These are phyloP conservation scores for Limnephilus rhombicus DNA, from an alignment of 2,888 invertebrate species.

Conservation along the genomic window DNA sequence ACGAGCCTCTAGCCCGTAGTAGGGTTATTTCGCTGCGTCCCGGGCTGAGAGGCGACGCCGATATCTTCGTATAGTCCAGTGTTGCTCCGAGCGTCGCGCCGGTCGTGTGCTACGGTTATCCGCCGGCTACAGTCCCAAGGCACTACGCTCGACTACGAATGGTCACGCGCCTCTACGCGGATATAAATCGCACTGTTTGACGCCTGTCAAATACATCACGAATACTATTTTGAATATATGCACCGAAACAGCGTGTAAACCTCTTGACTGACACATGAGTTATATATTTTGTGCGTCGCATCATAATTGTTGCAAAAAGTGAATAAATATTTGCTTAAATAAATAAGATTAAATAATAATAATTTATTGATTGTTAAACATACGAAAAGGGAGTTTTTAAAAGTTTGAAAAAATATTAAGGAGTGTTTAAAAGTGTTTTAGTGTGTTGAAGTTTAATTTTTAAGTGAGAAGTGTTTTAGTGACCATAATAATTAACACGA, in stretches of 20 bases:
- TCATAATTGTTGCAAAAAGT: not conserved
- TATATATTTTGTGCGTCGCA: not conserved
- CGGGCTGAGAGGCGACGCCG: conserved; percentile 53
- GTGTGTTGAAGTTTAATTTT: not conserved
- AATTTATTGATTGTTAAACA: not conserved
- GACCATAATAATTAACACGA: not conserved
- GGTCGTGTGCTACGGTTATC: conserved; percentile 19
- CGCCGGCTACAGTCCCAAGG: conserved; percentile 1
- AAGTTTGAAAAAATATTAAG: not conserved
- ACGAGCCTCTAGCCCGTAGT: conserved; percentile 22
- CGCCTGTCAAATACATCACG: conserved; percentile 8
- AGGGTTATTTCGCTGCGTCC: conserved; percentile 42
- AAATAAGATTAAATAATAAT: not conserved
- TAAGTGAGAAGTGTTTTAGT: not conserved
- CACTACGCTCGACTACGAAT: conserved; percentile 26
- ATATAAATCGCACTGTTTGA: conserved; percentile 18
- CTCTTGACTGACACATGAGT: not conserved
- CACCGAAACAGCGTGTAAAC: not conserved
- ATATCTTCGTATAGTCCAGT: conserved; percentile 49
- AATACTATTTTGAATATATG: not conserved
- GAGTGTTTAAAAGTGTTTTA: not conserved
- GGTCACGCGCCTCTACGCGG: conserved; percentile 31
- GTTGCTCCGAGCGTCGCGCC: conserved; percentile 55
- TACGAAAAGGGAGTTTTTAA: not conserved
- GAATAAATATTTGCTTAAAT: not conserved